Base-by-base conservation (phyloP, 2,113 vertebrate species). In the Clarias gariepinus region DNA sequence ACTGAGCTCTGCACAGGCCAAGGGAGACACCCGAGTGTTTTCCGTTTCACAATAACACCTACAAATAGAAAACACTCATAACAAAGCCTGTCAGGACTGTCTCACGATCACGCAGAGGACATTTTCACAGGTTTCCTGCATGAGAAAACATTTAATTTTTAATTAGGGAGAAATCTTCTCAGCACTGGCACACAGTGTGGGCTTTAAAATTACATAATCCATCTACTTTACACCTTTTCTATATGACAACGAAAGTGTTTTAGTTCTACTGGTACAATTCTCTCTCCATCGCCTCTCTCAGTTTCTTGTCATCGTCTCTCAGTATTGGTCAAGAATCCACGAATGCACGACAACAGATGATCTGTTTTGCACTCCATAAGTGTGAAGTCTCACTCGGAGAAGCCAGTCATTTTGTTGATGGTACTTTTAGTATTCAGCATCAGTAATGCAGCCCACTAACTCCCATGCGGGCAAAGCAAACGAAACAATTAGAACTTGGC, bases 1-100 rank as follows among this genome's bases (percentile, higher is more conserved):
- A 23, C 13, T 25, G 53, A 84, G 71, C 57, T 63, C 55, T 63
- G 78, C 77, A 69, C 76, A 80, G 76, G 41, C 52, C 76, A 66
- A 53, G 61, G 84, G 61, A 79, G 76, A 68, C 69, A 84, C 55
- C 52, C 0, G 33, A 76, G 69, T 84, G 55, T 76, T 84, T 84
- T 76, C 83, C 36, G 11, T 84, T 84, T 63, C 57, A 84, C 83
- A 84, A 63, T 21, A 84, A 76, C 55, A 63, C 71, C 83, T 74
- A 60, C 76, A 41, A 68, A 80, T 47, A 68, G 74, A 76, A 84
- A 55, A 7, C 84, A 19, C 47, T 86, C 76, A 68, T n/a, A 55
- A 28, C 28, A 57, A 52, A 19, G 30, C 52, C 53, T 80, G 61
- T 33, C 61, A 85, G 52, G 61, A 66, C 33, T 28, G 11, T 86